Evolutionary conservation across 2,113 vertebrate species (phyloP), one percentile per base, ranked within the genome.

Genomic region (Etia nguti): DNA sequence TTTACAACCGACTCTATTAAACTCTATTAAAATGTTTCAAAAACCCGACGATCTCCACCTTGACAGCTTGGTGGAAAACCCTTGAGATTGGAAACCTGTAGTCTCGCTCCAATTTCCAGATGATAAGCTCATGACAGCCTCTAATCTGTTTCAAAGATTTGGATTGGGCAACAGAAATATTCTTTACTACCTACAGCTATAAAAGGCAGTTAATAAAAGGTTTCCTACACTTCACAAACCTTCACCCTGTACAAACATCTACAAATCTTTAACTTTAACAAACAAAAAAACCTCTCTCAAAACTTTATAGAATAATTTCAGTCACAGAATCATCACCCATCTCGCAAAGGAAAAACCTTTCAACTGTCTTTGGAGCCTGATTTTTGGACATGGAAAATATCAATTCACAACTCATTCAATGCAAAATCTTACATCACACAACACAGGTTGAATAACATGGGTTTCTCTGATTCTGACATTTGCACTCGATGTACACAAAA

Each of bases 391-490:
- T 36, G 0, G 1, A 62, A 62, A 29, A 29, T 29, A 29, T 29
- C 29, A 29, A 36, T 62, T 11, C 31, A 62, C 36, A 36, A 36
- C 31, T 4, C 31, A 36, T 36, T 62, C 3, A 62, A 36, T 62
- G 10, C 10, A 62, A 62, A 36, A 12, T 0, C 10, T 0, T 62
- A 12, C n/a, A 36, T 62, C 59, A 62, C 31, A 36, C 3, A 2
- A 1, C 18, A 62, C 59, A 0, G 4, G 31, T 3, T 12, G 18
- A 0, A 62, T 62, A 62, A 12, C 12, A 62, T 36, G 31, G 0
- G 59, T 8, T 62, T 62, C 59, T 0, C 31, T 36, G 31, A 0
- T 36, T 62, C 59, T 62, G 18, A n/a, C 10, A 62, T 62, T 62
- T 62, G 59, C 6, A 0, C 18, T 62, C 6, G 20, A n/a, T 36